Conservation (phyloP, 2,113 vertebrate genomes). For the Menura novaehollandiae region DNA sequence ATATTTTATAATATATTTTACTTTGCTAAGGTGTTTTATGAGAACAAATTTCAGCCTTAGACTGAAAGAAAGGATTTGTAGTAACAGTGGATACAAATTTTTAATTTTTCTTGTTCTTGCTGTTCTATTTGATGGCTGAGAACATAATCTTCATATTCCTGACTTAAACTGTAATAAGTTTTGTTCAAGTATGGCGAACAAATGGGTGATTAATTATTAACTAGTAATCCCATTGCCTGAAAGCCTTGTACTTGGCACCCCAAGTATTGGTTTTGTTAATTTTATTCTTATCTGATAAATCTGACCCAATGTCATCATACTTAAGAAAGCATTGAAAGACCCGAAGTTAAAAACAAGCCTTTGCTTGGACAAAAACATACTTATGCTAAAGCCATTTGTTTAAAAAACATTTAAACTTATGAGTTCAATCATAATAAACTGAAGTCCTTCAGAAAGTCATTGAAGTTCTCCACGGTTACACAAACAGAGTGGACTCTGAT, state of each 20-base stretch:
- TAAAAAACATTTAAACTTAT: slow-evolving; percentile 34
- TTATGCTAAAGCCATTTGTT: slow-evolving; percentile 23
- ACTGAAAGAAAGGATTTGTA: not conserved
- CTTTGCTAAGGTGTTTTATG: not conserved
- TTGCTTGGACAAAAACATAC: slow-evolving; percentile 7
- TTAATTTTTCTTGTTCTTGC: not conserved
- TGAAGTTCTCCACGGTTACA: not conserved
- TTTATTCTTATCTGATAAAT: slow-evolving; percentile 49
- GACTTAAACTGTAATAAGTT: not conserved
- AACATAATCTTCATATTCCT: not conserved
- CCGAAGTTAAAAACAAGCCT: not conserved
- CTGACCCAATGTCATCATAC: not conserved
- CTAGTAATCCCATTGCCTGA: not conserved
- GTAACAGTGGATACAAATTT: not conserved
- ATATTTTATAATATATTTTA: not conserved
- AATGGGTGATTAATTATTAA: slow-evolving; percentile 41
- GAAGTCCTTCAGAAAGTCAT: slow-evolving; percentile 19
- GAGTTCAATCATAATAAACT: slow-evolving; percentile 28
- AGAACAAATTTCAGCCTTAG: not conserved
- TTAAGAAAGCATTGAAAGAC: slow-evolving; percentile 15
- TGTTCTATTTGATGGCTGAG: not conserved
- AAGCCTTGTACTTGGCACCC: not conserved
- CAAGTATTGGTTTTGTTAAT: slow-evolving; percentile 12
- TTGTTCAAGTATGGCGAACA: not conserved
- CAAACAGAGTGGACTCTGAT: not conserved